A percentile compares a stretch with the other conserved stretches of the same genome.
phyloP scores from a whole-genome alignment of 2,797 vertebrate genomes.

The Diplodus puntazzo region DNA sequence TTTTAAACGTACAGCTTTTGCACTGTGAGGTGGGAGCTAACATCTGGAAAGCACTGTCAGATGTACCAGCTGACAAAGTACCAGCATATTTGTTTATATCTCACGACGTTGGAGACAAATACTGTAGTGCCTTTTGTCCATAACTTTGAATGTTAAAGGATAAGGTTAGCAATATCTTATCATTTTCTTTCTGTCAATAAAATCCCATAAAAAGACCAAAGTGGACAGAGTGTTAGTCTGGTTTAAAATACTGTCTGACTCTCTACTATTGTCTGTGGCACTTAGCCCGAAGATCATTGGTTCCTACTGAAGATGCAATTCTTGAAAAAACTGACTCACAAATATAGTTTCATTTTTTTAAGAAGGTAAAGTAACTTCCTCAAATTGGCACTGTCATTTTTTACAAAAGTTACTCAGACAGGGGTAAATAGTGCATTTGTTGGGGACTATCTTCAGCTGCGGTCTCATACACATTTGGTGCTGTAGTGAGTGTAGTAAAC shows the following conservation, averaged over 20 bases:
- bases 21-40: not conserved
- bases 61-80: not conserved
- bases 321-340: too few species aligned
- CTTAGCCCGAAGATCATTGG: too few species aligned
- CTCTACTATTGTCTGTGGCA: too few species aligned
- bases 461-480: too few species aligned
- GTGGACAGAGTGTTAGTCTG: not conserved
- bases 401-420: too few species aligned
- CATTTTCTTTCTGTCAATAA: not conserved
- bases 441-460: too few species aligned
- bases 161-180: not conserved
- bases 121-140: not conserved
- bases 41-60: not conserved
- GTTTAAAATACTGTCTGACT: not conserved
- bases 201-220: slow-evolving; percentile 27
- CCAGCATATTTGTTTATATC: not conserved
- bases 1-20: not conserved
- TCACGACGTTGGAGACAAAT: not conserved
- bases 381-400: too few species aligned
- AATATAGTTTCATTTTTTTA: too few species aligned
- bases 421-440: too few species aligned
- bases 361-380: too few species aligned
- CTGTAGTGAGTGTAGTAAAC: too few species aligned
- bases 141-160: not conserved
- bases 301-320: too few species aligned